Evolutionary conservation across 2,113 vertebrate species (phyloP).

Genomic region (Megatriorchis doriae): DNA sequence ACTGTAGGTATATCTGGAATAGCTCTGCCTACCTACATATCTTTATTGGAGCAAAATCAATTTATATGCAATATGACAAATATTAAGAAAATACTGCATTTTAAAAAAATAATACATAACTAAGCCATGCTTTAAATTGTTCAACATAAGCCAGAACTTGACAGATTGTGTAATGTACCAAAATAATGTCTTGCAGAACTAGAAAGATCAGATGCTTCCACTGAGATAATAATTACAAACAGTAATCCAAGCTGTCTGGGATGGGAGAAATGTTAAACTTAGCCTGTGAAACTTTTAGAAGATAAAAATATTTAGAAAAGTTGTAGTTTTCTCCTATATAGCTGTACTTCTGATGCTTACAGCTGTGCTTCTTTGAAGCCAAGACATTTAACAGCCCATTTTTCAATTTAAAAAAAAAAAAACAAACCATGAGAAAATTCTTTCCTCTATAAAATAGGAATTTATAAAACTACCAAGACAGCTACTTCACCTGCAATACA

Average conservation of each 20-base stretch:
- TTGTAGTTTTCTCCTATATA: neutral
- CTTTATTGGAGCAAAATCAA: neutral
- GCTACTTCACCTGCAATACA: neutral
- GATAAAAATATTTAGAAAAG: neutral
- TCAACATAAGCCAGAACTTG: neutral
- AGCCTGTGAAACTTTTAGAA: neutral
- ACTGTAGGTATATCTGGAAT: neutral
- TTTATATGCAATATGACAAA: neutral
- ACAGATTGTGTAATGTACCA: accelerated
- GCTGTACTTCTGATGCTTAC: neutral
- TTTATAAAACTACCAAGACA: neutral
- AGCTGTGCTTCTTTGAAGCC: neutral
- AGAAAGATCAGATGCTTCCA: neutral
- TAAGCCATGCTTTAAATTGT: neutral
- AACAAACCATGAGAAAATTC: neutral
- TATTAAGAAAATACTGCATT: neutral
- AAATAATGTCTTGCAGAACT: neutral
- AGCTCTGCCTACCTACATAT: neutral
- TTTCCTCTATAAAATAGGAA: neutral
- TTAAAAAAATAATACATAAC: neutral
- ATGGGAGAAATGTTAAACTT: neutral
- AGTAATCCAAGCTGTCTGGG: neutral
- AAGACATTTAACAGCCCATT: neutral
- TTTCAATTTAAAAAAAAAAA: neutral
- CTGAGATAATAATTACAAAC: neutral